A percentile compares a stretch with the other conserved stretches of the same genome.
Evolutionary conservation across 2,113 vertebrate species (phyloP).

Genomic region (Hyperopisus bebe): DNA sequence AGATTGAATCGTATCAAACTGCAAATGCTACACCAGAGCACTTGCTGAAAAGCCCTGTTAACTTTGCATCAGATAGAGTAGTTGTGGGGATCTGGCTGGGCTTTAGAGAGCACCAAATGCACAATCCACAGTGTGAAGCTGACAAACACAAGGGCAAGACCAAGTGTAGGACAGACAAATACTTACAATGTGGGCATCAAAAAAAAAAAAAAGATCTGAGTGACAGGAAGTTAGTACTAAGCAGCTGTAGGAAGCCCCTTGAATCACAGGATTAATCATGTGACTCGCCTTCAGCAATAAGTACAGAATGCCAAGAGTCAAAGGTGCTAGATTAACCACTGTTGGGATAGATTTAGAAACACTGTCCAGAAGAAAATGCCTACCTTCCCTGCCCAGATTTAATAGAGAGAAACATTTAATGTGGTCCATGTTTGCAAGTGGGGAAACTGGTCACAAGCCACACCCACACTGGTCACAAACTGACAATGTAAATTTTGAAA

Average conservation of each 20-base stretch:
- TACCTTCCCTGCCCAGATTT: neutral
- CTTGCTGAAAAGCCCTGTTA: neutral
- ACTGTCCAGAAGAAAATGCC: neutral
- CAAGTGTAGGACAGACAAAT: neutral
- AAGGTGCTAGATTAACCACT: neutral
- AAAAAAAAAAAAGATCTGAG: neutral
- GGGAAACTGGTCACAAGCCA: neutral
- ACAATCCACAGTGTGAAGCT: neutral
- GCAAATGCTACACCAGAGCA: neutral
- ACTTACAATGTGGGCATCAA: neutral
- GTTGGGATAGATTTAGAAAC: neutral
- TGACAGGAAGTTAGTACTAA: neutral
- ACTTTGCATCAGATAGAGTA: neutral
- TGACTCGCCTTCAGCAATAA: neutral
- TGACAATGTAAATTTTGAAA: neutral
- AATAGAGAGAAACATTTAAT: neutral
- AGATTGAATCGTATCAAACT: neutral
- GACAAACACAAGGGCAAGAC: neutral
- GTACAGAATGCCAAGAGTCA: neutral
- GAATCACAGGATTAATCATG: neutral
- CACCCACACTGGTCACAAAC: neutral
- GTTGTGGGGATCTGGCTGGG: neutral
- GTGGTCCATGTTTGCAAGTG: neutral
- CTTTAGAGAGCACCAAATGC: neutral
- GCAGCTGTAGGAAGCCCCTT: neutral